These are phyloP conservation scores for Hycleus cichorii DNA, from an alignment of 1,140 invertebrate genomes.

Conservation along the genomic window DNA sequence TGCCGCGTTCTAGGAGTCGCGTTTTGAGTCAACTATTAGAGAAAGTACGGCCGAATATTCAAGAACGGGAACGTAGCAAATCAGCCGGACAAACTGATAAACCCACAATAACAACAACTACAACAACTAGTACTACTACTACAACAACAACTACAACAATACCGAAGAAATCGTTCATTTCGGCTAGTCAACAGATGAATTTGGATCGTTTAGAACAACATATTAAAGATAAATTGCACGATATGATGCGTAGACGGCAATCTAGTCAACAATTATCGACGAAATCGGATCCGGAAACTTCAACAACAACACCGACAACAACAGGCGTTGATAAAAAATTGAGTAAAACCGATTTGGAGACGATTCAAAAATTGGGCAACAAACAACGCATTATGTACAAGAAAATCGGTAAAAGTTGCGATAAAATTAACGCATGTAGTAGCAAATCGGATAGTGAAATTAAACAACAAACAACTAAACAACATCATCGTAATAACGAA, in stretches of 20 bases:
- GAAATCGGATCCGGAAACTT: constrained; percentile 37
- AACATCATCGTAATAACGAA: constrained; percentile 30
- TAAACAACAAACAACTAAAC: constrained; percentile 13
- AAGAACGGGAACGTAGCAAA: constrained; percentile 44
- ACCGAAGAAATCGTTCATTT: constrained; percentile 37
- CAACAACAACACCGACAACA: too few relatives aligned
- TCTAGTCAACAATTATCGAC: constrained; percentile 26
- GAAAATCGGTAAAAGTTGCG: constrained; percentile 41
- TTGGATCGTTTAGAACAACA: constrained; percentile 44
- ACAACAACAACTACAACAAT: neutral
- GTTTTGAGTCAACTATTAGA: constrained; percentile 38
- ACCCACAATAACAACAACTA: neutral
- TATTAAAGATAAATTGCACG: constrained; percentile 44
- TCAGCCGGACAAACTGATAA: constrained; percentile 42
- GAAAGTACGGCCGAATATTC: constrained; percentile 34
- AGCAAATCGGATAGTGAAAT: constrained; percentile 19
- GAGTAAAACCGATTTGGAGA: constrained; percentile 33
- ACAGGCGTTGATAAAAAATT: constrained; percentile 26
- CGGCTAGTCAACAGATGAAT: constrained; percentile 31
- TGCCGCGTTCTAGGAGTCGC: constrained; percentile 36
- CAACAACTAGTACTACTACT: too few relatives aligned
- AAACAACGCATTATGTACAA: constrained; percentile 37
- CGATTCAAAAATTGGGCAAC: constrained; percentile 28
- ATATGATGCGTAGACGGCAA: constrained; percentile 37
- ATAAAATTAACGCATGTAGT: constrained; percentile 34